phyloP scores from a whole-genome alignment of 92 coral and sea anemone species.

The Metridium senile region DNA sequence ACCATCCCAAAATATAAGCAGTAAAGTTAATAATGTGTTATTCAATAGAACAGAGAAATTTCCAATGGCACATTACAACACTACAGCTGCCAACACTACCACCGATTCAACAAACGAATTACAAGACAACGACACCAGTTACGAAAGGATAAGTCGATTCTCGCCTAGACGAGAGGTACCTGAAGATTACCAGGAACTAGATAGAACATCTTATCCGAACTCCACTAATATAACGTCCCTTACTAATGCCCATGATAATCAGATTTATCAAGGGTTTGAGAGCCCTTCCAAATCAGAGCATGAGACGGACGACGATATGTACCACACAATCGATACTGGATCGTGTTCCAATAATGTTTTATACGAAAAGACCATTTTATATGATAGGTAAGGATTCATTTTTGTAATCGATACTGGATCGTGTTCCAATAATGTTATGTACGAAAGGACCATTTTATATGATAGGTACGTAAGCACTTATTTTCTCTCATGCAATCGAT shows the following conservation, averaged over 20 bases:
- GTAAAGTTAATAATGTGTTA: not conserved
- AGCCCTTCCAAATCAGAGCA: not conserved
- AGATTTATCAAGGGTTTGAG: constrained; percentile 1
- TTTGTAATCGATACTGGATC: not conserved
- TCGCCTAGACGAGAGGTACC: not conserved
- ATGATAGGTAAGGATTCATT: not conserved
- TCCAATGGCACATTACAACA: not conserved
- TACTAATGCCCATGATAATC: constrained; percentile 3
- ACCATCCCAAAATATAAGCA: not conserved
- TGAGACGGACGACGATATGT: not conserved
- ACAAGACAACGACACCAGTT: not conserved
- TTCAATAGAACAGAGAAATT: not conserved
- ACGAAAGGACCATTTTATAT: not conserved
- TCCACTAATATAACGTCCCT: no score
- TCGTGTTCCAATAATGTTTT: not conserved
- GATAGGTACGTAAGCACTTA: no score
- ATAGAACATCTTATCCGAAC: not conserved
- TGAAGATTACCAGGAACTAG: constrained; percentile 3
- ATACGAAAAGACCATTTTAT: not conserved
- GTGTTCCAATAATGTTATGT: not conserved
- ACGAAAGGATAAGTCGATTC: constrained; percentile 2
- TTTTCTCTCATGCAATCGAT: constrained; percentile 5
- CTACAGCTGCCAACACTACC: not conserved
- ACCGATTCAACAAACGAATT: not conserved
- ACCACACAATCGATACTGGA: constrained; percentile 3